A percentile compares a stretch with the other conserved stretches of the same genome.
Conservation (phyloP, 2,888 invertebrate species). For the Schrankia costaestrigalis region DNA sequence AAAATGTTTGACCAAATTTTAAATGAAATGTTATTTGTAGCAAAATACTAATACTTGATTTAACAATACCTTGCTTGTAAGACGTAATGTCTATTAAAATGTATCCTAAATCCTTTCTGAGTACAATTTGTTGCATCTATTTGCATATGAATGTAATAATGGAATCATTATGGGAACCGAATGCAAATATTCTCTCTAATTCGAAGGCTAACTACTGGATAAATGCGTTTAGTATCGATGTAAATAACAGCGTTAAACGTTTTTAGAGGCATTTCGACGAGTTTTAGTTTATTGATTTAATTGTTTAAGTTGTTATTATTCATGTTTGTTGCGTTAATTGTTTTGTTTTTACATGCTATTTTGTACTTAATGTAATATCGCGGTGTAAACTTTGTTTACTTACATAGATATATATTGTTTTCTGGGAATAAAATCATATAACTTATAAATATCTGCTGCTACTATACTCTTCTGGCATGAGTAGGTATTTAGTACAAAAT, state of each 20-base stretch:
- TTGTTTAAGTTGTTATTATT: neutral
- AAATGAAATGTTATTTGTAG: neutral
- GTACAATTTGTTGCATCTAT: constrained; percentile 58
- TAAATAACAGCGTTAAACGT: constrained; percentile 9
- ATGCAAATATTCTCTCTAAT: constrained; percentile 54
- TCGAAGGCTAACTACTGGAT: constrained; percentile 53
- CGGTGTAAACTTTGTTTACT: no score
- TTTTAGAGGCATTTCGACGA: constrained; percentile 2
- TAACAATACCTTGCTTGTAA: constrained; percentile 13
- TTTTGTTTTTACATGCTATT: no score
- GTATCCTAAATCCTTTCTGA: constrained; percentile 49
- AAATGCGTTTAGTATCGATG: constrained; percentile 18
- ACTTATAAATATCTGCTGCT: no score
- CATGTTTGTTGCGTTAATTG: no score
- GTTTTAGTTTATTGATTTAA: constrained; percentile 2
- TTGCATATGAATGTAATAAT: constrained; percentile 61
- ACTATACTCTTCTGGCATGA: no score
- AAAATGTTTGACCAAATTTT: no score
- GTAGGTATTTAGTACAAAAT: no score
- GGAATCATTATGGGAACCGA: constrained; percentile 58
- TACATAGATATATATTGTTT: no score
- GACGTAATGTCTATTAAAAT: constrained; percentile 35
- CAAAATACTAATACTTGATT: neutral
- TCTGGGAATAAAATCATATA: no score
- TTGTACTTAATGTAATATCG: no score